Conservation (phyloP, 2,888 invertebrate genomes). For the Pheosia gnoma region DNA sequence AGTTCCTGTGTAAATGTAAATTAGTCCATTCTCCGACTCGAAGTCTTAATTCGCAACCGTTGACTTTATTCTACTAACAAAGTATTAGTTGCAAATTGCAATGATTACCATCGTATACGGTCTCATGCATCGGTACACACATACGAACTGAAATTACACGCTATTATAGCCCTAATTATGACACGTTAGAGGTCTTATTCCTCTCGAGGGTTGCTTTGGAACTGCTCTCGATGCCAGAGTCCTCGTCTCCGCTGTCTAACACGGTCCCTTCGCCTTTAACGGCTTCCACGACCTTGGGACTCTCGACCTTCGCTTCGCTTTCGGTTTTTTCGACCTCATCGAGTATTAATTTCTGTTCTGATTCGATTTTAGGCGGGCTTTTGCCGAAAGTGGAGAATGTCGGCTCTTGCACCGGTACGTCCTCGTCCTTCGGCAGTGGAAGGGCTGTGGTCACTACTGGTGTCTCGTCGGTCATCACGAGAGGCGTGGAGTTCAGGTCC, state of each 20-base stretch:
- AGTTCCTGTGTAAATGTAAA: neutral
- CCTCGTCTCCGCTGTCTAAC: slow-evolving; percentile 86
- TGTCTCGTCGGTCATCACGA: slow-evolving; percentile 78
- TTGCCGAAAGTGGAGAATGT: slow-evolving; percentile 86
- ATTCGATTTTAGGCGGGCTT: slow-evolving; percentile 55
- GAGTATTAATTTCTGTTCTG: slow-evolving; percentile 64
- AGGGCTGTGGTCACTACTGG: slow-evolving; percentile 61
- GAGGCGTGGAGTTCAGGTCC: slow-evolving; percentile 48
- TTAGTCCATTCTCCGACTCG: slow-evolving; percentile 10
- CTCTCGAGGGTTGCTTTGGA: slow-evolving; percentile 84
- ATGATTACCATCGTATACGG: slow-evolving; percentile 1
- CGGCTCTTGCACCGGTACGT: slow-evolving; percentile 65
- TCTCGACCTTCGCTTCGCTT: slow-evolving; percentile 52
- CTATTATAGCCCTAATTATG: slow-evolving; percentile 47
- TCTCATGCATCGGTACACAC: slow-evolving; percentile 24
- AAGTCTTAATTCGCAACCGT: slow-evolving; percentile 16
- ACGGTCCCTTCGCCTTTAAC: slow-evolving; percentile 85
- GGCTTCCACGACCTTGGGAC: slow-evolving; percentile 59
- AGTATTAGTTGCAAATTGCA: slow-evolving; percentile 27
- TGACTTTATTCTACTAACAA: slow-evolving; percentile 37
- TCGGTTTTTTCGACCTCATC: slow-evolving; percentile 41
- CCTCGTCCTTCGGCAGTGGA: slow-evolving; percentile 56
- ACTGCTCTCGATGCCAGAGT: slow-evolving; percentile 87
- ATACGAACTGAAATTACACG: slow-evolving; percentile 34
- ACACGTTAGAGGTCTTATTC: slow-evolving; percentile 62